These are phyloP conservation scores for Pagetopsis macropterus DNA, from an alignment of 2,797 vertebrate genomes.

Conservation along the genomic window DNA sequence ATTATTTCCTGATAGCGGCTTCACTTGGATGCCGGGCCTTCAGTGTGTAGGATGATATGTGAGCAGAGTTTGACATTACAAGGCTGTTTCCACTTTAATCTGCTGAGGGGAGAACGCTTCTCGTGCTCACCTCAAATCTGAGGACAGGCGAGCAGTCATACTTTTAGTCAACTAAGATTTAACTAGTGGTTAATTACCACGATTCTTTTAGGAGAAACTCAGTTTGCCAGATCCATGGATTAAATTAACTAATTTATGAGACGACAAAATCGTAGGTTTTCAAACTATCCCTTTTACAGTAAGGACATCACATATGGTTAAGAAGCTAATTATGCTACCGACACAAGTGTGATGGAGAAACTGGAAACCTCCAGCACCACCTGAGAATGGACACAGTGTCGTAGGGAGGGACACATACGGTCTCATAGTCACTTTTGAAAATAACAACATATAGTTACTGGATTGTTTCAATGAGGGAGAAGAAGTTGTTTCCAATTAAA, in stretches of 20 bases:
- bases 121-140: neutral
- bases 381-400: neutral
- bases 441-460: neutral
- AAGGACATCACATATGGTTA: neutral
- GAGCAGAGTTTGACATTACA: neutral
- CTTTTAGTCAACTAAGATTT: no score
- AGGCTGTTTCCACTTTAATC: neutral
- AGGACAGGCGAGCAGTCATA: neutral
- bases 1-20: neutral
- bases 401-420: neutral
- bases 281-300: no score
- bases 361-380: neutral
- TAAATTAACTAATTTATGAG: no score
- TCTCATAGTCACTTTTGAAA: slow-evolving; percentile 6
- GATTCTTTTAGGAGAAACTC: no score
- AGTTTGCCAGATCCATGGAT: no score
- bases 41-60: neutral
- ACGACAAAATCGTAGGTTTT: no score
- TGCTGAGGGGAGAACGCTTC: neutral
- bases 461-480: slow-evolving; percentile 1
- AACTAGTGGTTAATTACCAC: no score
- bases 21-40: neutral
- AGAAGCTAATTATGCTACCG: neutral
- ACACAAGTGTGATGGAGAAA: neutral
- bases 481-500: neutral